A percentile compares a stretch with the other conserved stretches of the same genome.
Evolutionary conservation across 2,888 invertebrate species (phyloP).

Genomic region (Platycheirus albimanus): DNA sequence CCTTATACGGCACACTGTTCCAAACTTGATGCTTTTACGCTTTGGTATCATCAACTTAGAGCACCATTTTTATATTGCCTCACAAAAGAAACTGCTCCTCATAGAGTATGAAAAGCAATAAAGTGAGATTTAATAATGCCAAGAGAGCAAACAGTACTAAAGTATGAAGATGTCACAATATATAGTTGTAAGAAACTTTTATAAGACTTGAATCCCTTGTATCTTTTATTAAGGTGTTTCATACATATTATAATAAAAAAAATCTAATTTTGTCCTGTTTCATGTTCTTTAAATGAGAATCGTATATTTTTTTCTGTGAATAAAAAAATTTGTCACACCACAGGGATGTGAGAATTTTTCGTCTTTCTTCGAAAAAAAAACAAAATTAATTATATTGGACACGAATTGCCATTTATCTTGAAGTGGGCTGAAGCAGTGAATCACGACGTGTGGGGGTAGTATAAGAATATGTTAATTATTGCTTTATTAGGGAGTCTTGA

Average conservation of each 20-base stretch:
- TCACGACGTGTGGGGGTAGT: too few species aligned
- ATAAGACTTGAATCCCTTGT: not conserved
- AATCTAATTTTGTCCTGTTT: constrained; percentile 13
- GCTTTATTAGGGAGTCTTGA: too few species aligned
- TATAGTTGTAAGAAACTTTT: constrained; percentile 3
- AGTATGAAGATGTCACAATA: constrained; percentile 20
- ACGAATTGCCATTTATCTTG: too few species aligned
- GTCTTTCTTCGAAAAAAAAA: too few species aligned
- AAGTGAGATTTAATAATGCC: constrained; percentile 12
- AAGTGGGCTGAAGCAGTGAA: too few species aligned
- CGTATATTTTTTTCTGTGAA: constrained; percentile 14
- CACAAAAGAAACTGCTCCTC: constrained; percentile 13
- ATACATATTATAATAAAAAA: constrained; percentile 9
- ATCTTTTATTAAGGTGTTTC: constrained; percentile 3
- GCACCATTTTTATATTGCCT: constrained; percentile 5
- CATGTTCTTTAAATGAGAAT: constrained; percentile 17
- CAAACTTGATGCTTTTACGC: not conserved
- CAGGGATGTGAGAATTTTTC: too few species aligned
- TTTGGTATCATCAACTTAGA: constrained; percentile 7
- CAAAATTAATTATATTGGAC: too few species aligned
- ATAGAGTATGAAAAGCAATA: constrained; percentile 12
- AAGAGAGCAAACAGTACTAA: not conserved
- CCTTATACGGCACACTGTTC: not conserved
- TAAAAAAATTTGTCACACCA: not conserved
- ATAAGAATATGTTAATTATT: too few species aligned